phyloP scores from a whole-genome alignment of 2,888 invertebrate genomes.

The Cataglyphis altisquamis region DNA sequence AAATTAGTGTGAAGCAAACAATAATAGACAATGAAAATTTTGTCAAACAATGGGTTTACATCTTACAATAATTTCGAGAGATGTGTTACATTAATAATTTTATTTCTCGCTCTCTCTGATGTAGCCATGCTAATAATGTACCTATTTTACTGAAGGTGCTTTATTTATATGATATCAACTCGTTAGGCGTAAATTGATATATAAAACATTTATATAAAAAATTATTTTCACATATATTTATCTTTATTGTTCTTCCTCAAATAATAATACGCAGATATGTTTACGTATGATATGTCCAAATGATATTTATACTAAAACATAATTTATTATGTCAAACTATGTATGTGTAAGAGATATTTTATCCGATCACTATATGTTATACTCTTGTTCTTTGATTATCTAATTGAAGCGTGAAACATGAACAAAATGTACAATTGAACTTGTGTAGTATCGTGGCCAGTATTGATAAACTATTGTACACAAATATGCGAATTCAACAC shows the following conservation, averaged over 20 bases:
- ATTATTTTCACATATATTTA: conserved; percentile 67
- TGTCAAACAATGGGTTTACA: background rate
- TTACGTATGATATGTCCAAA: conserved; percentile 64
- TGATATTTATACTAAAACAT: conserved; percentile 67
- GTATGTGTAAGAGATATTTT: conserved; percentile 56
- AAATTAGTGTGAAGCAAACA: conserved; percentile 31
- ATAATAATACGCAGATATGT: conserved; percentile 62
- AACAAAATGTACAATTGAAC: conserved; percentile 38
- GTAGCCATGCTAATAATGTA: conserved; percentile 69
- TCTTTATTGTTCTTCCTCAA: conserved; percentile 72
- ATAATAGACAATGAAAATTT: conserved; percentile 58
- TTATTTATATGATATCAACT: conserved; percentile 67
- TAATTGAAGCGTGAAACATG: conserved; percentile 27
- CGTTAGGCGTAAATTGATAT: conserved; percentile 63
- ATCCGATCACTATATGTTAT: conserved; percentile 52
- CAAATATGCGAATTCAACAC: conserved; percentile 19
- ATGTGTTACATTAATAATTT: background rate
- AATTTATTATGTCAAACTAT: conserved; percentile 59
- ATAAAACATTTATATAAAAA: conserved; percentile 58
- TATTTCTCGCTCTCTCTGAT: conserved; percentile 33
- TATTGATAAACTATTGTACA: conserved; percentile 19
- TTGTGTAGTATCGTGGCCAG: conserved; percentile 25
- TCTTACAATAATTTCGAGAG: conserved; percentile 20
- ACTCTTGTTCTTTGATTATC: conserved; percentile 41
- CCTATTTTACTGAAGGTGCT: conserved; percentile 70